Evolutionary conservation across 2,113 vertebrate genomes (phyloP), one percentile per base, ranked within the genome.

Genomic region (Salvator merianae): DNA sequence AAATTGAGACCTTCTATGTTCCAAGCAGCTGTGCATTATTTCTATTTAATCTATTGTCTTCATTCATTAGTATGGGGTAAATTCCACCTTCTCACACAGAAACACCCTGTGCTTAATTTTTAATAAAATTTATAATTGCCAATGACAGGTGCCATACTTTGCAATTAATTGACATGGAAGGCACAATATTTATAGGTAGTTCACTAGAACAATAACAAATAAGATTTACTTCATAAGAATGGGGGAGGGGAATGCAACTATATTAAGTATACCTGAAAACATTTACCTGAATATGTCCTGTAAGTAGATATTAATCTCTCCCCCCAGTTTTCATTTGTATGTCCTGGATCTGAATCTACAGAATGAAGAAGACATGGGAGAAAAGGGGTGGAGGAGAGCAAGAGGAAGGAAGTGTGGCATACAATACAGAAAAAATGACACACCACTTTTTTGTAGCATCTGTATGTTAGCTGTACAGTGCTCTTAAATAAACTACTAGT

Each of bases 241-340:
- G 88, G 40, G 43, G 26, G 14, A 79, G 91, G 47, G n/a, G 81
- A 88, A 82, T 81, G 91, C 43, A 53, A 59, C 90, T 89, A 66
- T 32, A 89, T 36, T 14, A 93, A 79, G 63, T 91, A 4, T 78
- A 92, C 72, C 84, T 89, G 72, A 88, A 91, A 91, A 92, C 88
- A 86, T 94, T 98, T 97, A 98, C 97, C 98, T 98, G 97, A 96
- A 92, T 97, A 97, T 95, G 97, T 98, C 95, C 97, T 97, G 97
- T 97, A 98, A 96, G 96, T 96, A 95, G 95, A 94, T 95, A 97
- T 95, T 97, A 98, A 96, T 97, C 96, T 96, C 93, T 96, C 95
- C 88, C 95, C 94, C 96, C 96, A 97, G 95, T 96, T 96, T 94
- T 98, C 96, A 97, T 94, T 97, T 89, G 93, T 96, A 94, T 96